These are phyloP conservation scores for Ceriagrion tenellum DNA, from an alignment of 2,888 invertebrate species.

Conservation along the genomic window DNA sequence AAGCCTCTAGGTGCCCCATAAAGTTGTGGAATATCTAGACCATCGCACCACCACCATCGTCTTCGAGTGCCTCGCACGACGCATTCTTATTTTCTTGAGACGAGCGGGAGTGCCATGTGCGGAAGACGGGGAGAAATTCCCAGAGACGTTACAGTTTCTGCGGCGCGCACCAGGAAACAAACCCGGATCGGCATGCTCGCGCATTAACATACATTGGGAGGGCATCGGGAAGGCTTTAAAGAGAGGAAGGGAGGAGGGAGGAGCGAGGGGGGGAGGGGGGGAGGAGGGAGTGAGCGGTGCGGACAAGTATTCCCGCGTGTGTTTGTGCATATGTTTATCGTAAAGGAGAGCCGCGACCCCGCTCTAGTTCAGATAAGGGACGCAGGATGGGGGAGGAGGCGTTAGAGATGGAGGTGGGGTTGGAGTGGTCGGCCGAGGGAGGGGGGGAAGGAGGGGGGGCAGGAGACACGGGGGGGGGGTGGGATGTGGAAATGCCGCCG, in stretches of 20 bases:
- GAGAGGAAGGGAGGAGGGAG: background rate
- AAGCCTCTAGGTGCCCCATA: background rate
- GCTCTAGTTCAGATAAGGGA: background rate
- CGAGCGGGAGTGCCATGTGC: background rate
- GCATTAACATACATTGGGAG: background rate
- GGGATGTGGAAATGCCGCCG: no score
- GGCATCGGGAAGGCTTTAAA: background rate
- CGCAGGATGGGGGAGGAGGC: background rate
- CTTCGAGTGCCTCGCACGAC: background rate
- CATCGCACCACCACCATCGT: background rate
- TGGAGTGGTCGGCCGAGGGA: background rate
- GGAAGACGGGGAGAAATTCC: background rate
- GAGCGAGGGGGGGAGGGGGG: background rate
- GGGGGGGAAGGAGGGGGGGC: background rate
- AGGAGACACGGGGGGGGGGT: background rate
- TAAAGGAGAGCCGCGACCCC: background rate
- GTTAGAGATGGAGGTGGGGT: background rate
- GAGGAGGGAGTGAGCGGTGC: background rate
- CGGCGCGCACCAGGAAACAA: background rate
- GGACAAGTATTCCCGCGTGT: constrained; percentile 10
- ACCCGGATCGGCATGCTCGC: background rate
- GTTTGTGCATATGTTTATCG: constrained; percentile 59
- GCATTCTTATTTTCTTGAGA: background rate
- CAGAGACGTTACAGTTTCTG: constrained; percentile 20
- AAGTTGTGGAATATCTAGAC: background rate